Percentiles rank a stretch among this genome's conserved stretches.
Conservation (phyloP, 2,113 vertebrate genomes). For the Coptodon bakossiorum region DNA sequence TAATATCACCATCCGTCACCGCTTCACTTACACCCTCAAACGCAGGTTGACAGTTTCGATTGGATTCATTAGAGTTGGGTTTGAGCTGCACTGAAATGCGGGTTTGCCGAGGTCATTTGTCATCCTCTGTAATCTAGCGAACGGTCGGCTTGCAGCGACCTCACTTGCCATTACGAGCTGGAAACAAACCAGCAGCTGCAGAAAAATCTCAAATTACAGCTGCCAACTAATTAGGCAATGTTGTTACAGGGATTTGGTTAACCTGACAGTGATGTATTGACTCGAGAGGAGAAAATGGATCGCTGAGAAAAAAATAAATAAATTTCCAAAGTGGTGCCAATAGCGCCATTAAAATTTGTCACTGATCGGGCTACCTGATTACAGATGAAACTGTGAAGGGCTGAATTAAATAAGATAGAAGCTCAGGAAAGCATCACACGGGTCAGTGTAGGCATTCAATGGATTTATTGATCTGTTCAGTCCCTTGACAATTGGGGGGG, state of each 20-base stretch:
- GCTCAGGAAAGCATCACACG: neutral
- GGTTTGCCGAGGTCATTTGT: neutral
- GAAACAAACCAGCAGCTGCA: neutral
- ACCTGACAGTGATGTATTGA: constrained; percentile 8
- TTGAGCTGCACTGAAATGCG: neutral
- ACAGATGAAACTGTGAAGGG: neutral
- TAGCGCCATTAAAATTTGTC: neutral
- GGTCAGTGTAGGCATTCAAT: constrained; percentile 38
- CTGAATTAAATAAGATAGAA: neutral
- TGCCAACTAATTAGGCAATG: neutral
- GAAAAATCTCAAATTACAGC: neutral
- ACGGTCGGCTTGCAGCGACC: neutral
- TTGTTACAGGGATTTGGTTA: neutral
- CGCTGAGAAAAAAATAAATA: neutral
- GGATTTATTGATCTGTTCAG: constrained; percentile 72
- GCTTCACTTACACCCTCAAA: neutral
- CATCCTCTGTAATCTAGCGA: neutral
- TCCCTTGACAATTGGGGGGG: constrained; percentile 58
- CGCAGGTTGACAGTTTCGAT: neutral
- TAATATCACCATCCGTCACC: neutral
- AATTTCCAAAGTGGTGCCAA: neutral
- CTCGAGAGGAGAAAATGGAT: neutral
- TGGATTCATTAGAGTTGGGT: neutral
- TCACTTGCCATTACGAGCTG: neutral
- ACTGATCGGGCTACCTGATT: neutral